phyloP scores from a whole-genome alignment of 2,888 invertebrate genomes.

The Colletes collaris region DNA sequence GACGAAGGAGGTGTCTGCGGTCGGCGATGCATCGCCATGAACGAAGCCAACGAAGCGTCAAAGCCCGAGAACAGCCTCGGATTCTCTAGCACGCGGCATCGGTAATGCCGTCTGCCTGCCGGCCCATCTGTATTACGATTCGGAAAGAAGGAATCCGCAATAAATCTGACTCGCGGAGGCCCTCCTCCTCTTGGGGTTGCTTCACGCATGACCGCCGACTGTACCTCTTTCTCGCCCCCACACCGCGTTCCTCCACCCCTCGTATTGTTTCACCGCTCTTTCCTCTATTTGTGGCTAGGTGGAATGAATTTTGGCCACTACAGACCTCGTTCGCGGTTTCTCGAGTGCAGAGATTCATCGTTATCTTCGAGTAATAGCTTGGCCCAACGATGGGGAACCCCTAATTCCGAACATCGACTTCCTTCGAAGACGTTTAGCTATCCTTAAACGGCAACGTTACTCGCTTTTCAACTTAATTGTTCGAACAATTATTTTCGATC shows the following conservation, averaged over 20 bases:
- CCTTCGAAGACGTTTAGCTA: no score
- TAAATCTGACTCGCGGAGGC: slow-evolving; percentile 71
- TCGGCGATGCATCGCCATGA: slow-evolving; percentile 42
- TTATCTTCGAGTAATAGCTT: slow-evolving; percentile 7
- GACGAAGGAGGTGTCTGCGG: slow-evolving; percentile 43
- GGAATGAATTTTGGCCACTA: background rate
- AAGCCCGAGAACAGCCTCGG: slow-evolving; percentile 43
- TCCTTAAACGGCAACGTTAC: no score
- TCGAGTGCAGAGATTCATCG: slow-evolving; percentile 1
- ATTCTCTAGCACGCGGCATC: slow-evolving; percentile 47
- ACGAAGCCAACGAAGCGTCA: slow-evolving; percentile 60
- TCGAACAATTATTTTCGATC: no score
- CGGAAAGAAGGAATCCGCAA: slow-evolving; percentile 71
- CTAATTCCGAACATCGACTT: background rate
- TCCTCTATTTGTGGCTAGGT: slow-evolving; percentile 17
- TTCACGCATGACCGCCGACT: slow-evolving; percentile 70
- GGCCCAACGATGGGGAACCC: background rate
- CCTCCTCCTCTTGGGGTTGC: slow-evolving; percentile 35
- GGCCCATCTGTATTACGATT: slow-evolving; percentile 64
- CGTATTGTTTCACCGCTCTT: slow-evolving; percentile 10
- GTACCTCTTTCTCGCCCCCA: slow-evolving; percentile 18
- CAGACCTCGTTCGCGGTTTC: slow-evolving; percentile 16
- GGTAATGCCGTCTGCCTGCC: slow-evolving; percentile 32
- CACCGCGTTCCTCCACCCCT: background rate
- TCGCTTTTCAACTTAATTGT: no score